These are phyloP conservation scores for Potamarius usumacintae DNA, from an alignment of 2,113 vertebrate species.

Conservation along the genomic window DNA sequence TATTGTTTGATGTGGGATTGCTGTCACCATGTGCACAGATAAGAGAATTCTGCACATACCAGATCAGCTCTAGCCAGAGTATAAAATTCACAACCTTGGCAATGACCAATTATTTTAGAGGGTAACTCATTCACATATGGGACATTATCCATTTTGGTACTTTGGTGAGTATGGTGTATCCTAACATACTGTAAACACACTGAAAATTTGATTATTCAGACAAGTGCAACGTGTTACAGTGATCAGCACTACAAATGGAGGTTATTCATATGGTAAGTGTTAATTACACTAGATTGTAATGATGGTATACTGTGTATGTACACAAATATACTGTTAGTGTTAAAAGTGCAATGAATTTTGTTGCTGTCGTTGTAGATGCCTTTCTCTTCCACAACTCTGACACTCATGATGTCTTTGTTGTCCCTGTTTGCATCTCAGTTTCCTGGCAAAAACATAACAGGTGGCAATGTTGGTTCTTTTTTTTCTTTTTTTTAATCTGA, in stretches of 20 bases:
- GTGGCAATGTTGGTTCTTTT: background rate
- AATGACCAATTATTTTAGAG: slow-evolving; percentile 10
- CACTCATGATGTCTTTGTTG: slow-evolving; percentile 7
- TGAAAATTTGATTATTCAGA: background rate
- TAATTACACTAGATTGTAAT: background rate
- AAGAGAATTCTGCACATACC: slow-evolving; percentile 80
- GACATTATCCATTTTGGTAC: too few relatives aligned
- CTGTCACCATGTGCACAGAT: slow-evolving; percentile 73
- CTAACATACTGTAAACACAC: too few relatives aligned
- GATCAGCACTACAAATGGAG: slow-evolving; percentile 38
- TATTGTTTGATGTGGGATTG: slow-evolving; percentile 71
- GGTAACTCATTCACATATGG: background rate
- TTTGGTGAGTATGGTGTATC: too few relatives aligned
- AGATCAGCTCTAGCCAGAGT: slow-evolving; percentile 56
- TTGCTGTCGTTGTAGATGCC: slow-evolving; percentile 1
- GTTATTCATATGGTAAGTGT: slow-evolving; percentile 59
- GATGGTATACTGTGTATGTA: too few relatives aligned
- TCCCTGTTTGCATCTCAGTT: slow-evolving; percentile 21
- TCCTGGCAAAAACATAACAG: slow-evolving; percentile 21
- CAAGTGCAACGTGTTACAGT: background rate
- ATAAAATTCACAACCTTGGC: slow-evolving; percentile 64
- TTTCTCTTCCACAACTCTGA: background rate
- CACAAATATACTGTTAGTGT: background rate
- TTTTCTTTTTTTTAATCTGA: background rate
- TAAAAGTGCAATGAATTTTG: background rate